Base-by-base conservation (phyloP, 1,140 invertebrate species). In the Platorchestia sp. region DNA sequence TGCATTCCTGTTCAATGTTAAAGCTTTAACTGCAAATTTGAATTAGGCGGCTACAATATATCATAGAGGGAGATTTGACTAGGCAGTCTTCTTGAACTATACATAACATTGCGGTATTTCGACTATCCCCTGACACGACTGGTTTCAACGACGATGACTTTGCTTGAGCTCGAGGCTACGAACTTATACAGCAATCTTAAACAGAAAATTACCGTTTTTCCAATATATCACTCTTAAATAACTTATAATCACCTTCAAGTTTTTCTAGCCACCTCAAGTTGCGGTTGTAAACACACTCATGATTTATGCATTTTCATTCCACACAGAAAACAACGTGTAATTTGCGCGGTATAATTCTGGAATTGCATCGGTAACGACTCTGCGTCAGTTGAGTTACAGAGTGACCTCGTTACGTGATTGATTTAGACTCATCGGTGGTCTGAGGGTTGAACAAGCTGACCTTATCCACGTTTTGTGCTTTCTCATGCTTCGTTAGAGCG, bases 391-490 rank as follows among this genome's bases (percentile, higher is more conserved):
- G 59, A 75, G 59, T 10, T 75, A 36, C 27, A 19, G 59, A 75
- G 59, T 75, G 59, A 75, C 59, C 59, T 75, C 59, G 59, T 75
- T 75, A 75, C 27, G 27, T 36, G 59, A 75, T 75, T 75, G 59
- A 75, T 75, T 75, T 75, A 75, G 27, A 75, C 59, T 75, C 59
- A 75, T 75, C 59, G 59, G 27, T 75, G 59, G 59, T 19, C 14
- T 75, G 59, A 10, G 59, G 14, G 27, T 27, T 75, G 59, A 75
- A 75, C 59, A 75, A 75, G 59, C 59, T 75, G 59, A 75, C 59
- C 59, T 75, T 75, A 75, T 75, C 59, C 59, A 75, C 59, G 36
- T 75, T 75, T 75, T 75, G 59, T 75, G 59, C 59, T 75, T 75
- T 75, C 59, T 75, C 59, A 75, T 75, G 14, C 59, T 75, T 75